Percentiles rank a stretch among this genome's conserved stretches.
Conservation (phyloP, 2,888 invertebrate species). For the Pandemis corylana region DNA sequence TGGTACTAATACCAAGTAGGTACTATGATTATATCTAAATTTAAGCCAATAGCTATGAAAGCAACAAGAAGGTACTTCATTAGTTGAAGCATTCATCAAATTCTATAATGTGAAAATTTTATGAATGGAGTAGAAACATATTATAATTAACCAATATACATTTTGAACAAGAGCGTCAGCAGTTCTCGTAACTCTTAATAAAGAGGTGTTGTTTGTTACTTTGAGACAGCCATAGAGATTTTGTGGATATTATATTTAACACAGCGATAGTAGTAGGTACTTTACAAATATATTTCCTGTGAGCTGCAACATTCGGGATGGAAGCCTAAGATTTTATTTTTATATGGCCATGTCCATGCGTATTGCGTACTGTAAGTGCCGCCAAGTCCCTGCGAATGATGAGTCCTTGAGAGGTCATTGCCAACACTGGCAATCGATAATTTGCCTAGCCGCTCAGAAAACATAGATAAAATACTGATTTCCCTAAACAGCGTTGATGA, state of each 20-base stretch:
- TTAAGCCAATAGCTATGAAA: not conserved
- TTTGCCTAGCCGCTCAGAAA: slow-evolving; percentile 61
- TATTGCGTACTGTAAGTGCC: not conserved
- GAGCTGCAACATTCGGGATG: not conserved
- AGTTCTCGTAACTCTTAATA: not conserved
- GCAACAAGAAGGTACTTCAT: not conserved
- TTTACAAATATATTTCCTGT: not conserved
- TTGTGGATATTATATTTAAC: not conserved
- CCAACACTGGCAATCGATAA: slow-evolving; percentile 68
- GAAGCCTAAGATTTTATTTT: slow-evolving; percentile 6
- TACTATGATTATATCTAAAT: too few species aligned
- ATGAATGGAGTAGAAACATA: not conserved
- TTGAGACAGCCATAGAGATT: slow-evolving; percentile 1
- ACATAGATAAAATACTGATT: slow-evolving; percentile 41
- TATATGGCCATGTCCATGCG: not conserved
- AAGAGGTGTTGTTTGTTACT: slow-evolving; percentile 21
- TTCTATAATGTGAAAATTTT: not conserved
- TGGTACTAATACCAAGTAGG: too few species aligned
- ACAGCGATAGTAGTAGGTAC: not conserved
- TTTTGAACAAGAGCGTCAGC: slow-evolving; percentile 4
- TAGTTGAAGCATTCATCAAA: not conserved
- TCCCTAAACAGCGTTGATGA: slow-evolving; percentile 17
- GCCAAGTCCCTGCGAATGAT: slow-evolving; percentile 21
- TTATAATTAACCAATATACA: not conserved
- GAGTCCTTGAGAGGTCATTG: slow-evolving; percentile 72